A percentile compares a stretch with the other conserved stretches of the same genome.
phyloP scores from a whole-genome alignment of 1,140 invertebrate species.

The Caenorhabditis latens region DNA sequence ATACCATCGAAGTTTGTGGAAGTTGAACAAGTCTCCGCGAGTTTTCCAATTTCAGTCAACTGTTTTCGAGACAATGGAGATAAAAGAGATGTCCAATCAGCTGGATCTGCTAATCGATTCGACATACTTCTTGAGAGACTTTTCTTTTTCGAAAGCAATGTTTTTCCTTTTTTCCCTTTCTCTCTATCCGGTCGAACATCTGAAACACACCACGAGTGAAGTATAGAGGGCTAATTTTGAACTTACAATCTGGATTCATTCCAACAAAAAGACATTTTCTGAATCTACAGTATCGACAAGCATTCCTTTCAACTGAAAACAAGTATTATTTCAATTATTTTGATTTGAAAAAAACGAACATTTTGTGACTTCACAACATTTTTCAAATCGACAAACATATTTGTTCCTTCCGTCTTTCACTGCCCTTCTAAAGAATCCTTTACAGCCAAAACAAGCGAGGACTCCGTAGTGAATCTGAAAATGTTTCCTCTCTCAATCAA shows the following conservation, averaged over 20 bases:
- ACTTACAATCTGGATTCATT: conserved; percentile 68
- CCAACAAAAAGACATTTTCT: conserved; percentile 65
- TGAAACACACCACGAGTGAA: neutral
- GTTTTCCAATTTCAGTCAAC: conserved; percentile 33
- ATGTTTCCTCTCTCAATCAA: neutral
- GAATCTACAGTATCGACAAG: conserved; percentile 67
- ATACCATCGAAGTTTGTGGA: conserved; percentile 57
- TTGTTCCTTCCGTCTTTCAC: conserved; percentile 68
- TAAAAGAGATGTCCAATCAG: conserved; percentile 27
- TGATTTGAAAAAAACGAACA: conserved; percentile 52
- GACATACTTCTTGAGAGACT: conserved; percentile 49
- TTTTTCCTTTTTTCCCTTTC: conserved; percentile 56
- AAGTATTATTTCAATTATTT: neutral
- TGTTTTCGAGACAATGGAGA: conserved; percentile 37
- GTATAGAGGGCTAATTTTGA: neutral
- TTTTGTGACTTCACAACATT: conserved; percentile 65
- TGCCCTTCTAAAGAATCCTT: conserved; percentile 67
- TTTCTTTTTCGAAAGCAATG: conserved; percentile 62
- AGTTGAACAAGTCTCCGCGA: conserved; percentile 11
- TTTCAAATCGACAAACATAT: conserved; percentile 66
- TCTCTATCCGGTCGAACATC: conserved; percentile 62
- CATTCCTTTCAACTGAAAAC: conserved; percentile 63
- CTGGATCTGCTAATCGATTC: conserved; percentile 18
- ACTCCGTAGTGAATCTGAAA: conserved; percentile 66
- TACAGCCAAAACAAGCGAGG: conserved; percentile 67